Conservation (phyloP, 2,888 invertebrate species). For the Clostera curtula region DNA sequence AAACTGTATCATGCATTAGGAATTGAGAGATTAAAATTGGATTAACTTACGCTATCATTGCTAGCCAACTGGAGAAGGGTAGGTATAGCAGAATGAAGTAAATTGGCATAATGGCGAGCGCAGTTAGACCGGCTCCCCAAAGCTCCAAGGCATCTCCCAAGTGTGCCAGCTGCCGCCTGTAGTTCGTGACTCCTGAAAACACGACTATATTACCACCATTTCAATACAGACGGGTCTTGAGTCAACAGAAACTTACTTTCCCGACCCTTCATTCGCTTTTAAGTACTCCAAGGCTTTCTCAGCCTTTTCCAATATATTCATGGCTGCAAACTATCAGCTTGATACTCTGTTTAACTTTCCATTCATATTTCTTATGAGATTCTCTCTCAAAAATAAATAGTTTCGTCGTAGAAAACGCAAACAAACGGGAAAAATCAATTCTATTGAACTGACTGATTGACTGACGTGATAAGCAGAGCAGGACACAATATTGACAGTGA, state of each 20-base stretch:
- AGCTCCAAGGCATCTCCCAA: slow-evolving; percentile 61
- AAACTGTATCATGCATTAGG: slow-evolving; percentile 9
- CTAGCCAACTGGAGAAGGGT: slow-evolving; percentile 59
- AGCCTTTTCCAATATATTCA: slow-evolving; percentile 68
- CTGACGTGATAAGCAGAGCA: background rate
- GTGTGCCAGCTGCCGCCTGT: slow-evolving; percentile 57
- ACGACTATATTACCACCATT: slow-evolving; percentile 11
- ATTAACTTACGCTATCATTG: slow-evolving; percentile 64
- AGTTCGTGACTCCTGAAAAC: slow-evolving; percentile 58
- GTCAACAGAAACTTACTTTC: slow-evolving; percentile 43
- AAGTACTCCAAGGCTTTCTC: slow-evolving; percentile 65
- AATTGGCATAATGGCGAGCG: slow-evolving; percentile 57
- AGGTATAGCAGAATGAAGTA: slow-evolving; percentile 56
- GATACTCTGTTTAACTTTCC: slow-evolving; percentile 8
- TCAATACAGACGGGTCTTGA: slow-evolving; percentile 9
- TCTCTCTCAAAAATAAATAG: slow-evolving; percentile 18
- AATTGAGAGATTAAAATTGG: slow-evolving; percentile 13
- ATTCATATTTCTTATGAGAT: slow-evolving; percentile 27
- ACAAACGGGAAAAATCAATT: slow-evolving; percentile 50
- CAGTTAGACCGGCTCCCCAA: slow-evolving; percentile 58
- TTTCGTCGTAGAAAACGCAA: slow-evolving; percentile 32
- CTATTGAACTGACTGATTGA: slow-evolving; percentile 13
- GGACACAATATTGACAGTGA: no score
- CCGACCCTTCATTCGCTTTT: slow-evolving; percentile 50
- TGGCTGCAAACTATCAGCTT: slow-evolving; percentile 33